Percentiles rank a stretch among this genome's conserved stretches.
Evolutionary conservation across 2,797 vertebrate species (phyloP).

Genomic region (Glyptemys insculpta): DNA sequence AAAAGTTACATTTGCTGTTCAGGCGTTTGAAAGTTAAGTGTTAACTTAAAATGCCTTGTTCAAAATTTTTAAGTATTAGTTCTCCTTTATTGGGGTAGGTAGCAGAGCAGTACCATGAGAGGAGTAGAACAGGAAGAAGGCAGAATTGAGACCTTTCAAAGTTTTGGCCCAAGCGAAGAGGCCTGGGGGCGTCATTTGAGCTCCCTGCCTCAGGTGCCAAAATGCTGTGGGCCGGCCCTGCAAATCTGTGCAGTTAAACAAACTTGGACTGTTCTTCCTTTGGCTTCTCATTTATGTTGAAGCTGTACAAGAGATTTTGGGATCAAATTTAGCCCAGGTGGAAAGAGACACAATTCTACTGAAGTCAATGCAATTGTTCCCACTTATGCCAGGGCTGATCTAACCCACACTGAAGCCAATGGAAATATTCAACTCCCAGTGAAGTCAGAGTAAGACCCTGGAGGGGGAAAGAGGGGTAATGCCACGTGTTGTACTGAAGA

Average conservation of each 20-base stretch:
- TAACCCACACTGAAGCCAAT: background rate
- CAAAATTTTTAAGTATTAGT: too few relatives aligned
- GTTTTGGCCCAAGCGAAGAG: too few relatives aligned
- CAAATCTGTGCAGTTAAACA: background rate
- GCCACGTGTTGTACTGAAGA: background rate
- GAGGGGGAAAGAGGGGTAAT: background rate
- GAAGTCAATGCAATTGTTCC: background rate
- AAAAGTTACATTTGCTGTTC: too few relatives aligned
- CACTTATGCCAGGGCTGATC: background rate
- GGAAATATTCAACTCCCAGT: background rate
- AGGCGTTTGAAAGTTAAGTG: too few relatives aligned
- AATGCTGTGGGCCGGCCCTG: too few relatives aligned
- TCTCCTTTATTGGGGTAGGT: too few relatives aligned
- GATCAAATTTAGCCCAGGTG: background rate
- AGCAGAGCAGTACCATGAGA: too few relatives aligned
- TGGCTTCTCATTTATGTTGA: background rate
- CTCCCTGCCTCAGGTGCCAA: too few relatives aligned
- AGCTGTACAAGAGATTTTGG: background rate
- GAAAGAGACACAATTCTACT: background rate
- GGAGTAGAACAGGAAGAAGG: too few relatives aligned
- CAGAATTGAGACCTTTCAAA: too few relatives aligned
- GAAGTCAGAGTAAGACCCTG: background rate
- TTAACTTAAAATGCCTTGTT: too few relatives aligned
- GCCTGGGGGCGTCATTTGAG: too few relatives aligned
- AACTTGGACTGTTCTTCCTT: background rate